Evolutionary conservation across 2,113 vertebrate species (phyloP).

Genomic region (Menidia beryllina): DNA sequence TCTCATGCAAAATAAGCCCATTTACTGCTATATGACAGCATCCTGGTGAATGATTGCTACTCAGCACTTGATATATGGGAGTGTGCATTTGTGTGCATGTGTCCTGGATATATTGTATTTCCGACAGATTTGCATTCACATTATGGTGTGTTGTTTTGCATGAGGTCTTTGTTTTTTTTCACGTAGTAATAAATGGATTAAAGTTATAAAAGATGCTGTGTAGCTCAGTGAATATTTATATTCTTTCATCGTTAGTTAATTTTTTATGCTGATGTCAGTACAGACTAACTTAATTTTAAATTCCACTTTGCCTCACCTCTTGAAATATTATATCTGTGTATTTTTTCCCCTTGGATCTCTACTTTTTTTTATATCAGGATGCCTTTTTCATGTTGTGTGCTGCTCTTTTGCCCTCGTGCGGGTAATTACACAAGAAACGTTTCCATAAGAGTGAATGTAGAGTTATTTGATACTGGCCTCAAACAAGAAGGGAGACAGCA

Average conservation of each 20-base stretch:
- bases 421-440: slow-evolving; percentile 28
- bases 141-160: slow-evolving; percentile 38
- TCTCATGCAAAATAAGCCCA: slow-evolving; percentile 76
- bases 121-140: slow-evolving; percentile 30
- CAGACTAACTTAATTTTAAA: background rate
- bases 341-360: background rate
- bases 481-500: slow-evolving; percentile 15
- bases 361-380: background rate
- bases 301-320: background rate
- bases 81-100: slow-evolving; percentile 52
- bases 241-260: background rate
- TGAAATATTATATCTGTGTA: background rate
- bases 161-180: slow-evolving; percentile 14
- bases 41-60: slow-evolving; percentile 76
- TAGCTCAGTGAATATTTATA: background rate
- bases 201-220: background rate
- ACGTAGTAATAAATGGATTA: slow-evolving; percentile 34
- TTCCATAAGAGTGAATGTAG: slow-evolving; percentile 15
- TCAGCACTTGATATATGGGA: slow-evolving; percentile 68
- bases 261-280: background rate
- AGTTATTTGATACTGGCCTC: slow-evolving; percentile 27
- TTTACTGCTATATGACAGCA: slow-evolving; percentile 75
- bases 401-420: background rate
- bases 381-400: background rate
- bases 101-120: slow-evolving; percentile 48